Evolutionary conservation across 2,797 vertebrate genomes (phyloP).

Genomic region (Xiphophorus birchmanni): DNA sequence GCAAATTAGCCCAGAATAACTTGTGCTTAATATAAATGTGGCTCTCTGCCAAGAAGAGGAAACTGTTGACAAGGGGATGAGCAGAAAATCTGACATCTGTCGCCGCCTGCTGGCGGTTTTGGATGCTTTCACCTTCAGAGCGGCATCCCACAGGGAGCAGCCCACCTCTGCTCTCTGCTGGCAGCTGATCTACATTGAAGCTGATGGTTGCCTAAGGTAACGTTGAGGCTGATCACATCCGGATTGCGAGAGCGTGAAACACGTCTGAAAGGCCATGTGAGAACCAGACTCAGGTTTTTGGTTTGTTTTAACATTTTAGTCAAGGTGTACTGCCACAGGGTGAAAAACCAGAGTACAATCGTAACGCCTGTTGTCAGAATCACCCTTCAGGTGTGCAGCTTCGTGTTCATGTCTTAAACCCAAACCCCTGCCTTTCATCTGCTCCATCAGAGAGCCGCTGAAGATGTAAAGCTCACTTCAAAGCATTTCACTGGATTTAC

Average conservation of each 20-base stretch:
- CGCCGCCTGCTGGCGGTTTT: constrained; percentile 33
- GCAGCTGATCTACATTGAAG: constrained; percentile 56
- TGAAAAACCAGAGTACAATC: constrained; percentile 31
- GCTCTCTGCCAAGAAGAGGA: constrained; percentile 71
- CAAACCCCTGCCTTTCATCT: constrained; percentile 33
- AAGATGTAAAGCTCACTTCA: constrained; percentile 31
- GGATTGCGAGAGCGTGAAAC: constrained; percentile 28
- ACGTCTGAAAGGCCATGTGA: constrained; percentile 8
- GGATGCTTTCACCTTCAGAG: not conserved
- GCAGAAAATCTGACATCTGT: constrained; percentile 24
- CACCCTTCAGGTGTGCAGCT: constrained; percentile 19
- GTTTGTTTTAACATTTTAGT: constrained; percentile 31
- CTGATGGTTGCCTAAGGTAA: constrained; percentile 63
- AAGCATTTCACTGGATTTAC: constrained; percentile 29
- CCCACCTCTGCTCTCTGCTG: constrained; percentile 63
- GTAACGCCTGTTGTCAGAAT: constrained; percentile 45
- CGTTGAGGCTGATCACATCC: constrained; percentile 53
- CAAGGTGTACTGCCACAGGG: constrained; percentile 14
- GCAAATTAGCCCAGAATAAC: constrained; percentile 79
- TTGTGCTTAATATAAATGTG: constrained; percentile 68
- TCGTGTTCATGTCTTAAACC: constrained; percentile 16
- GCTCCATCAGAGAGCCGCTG: not conserved
- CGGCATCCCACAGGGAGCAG: not conserved
- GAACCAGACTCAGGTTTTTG: constrained; percentile 13
- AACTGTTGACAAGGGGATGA: constrained; percentile 15